Evolutionary conservation across 2,888 invertebrate species (phyloP).

Genomic region (Limnephilus marmoratus): DNA sequence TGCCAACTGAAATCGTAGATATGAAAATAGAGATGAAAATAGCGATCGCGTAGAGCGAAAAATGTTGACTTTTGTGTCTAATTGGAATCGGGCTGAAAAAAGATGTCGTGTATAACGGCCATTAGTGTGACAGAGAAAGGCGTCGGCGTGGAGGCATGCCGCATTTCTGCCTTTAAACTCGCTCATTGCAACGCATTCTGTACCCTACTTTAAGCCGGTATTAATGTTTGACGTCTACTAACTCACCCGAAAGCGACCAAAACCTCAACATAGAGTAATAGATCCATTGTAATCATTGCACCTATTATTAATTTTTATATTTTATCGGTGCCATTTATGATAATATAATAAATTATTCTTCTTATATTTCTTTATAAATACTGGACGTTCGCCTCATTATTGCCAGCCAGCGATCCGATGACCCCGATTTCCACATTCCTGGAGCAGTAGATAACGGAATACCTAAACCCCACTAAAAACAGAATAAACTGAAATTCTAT

Average conservation of each 20-base stretch:
- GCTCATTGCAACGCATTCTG: no score
- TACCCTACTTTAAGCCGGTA: no score
- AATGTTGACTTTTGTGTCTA: no score
- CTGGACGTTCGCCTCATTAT: background rate
- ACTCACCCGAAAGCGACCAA: background rate
- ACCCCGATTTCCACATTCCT: constrained; percentile 7
- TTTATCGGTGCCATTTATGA: background rate
- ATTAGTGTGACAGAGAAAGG: no score
- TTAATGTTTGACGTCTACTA: no score
- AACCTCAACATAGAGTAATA: background rate
- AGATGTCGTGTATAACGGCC: no score
- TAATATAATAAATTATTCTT: background rate
- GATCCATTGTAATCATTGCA: background rate
- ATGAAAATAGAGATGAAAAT: no score
- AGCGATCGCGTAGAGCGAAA: no score
- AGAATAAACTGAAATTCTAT: background rate
- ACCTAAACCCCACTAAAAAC: background rate
- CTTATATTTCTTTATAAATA: background rate
- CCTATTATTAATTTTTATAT: background rate
- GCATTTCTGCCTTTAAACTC: no score
- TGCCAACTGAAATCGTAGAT: no score
- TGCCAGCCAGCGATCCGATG: constrained; percentile 11
- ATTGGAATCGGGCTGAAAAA: no score
- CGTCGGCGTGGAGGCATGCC: no score
- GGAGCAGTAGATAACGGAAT: background rate